Evolutionary conservation across 1,140 invertebrate species (phyloP), one percentile per base, ranked within the genome.

Genomic region (Drosophila pallidifrons): DNA sequence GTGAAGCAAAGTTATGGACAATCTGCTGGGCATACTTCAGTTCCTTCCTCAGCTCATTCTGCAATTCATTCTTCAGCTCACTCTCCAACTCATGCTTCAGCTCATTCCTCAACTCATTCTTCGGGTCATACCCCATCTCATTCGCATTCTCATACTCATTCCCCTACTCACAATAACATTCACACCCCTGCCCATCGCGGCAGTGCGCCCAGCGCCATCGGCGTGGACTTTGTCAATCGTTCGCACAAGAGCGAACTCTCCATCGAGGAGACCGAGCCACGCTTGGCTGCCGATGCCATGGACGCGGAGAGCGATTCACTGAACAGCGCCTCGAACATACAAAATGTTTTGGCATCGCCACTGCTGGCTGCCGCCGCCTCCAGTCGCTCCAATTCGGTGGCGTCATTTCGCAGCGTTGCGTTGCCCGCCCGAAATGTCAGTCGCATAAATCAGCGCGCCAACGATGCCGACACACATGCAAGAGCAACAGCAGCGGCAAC

Each of bases 241-340:
- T 92, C 91, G 25, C 90, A 92, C 47, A 92, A 92, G 67, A 91
- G 86, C 55, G 91, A 92, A 38, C 71, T 92, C 10, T 91, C 91
- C 35, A 91, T 92, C 47, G 91, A 92, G 78, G 91, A 92, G 72
- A 57, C 83, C 1, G 90, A 92, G 13, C 91, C 70, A 43, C 65
- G 81, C 13, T 28, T 89, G 35, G 77, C 74, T 3, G 70, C 54
- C 4, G 88, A 91, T n/a, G 58, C 60, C 45, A 78, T 79, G 72
- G 81, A 91, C 38, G 64, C 13, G 38, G 83, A 76, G 5, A 71
- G 57, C 10, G 91, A 92, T 52, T 92, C 91, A 4, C 45, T 81
- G 28, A 92, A 92, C 32, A 91, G 91, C 52, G 91, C 87, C 52
- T 92, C 91, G 1, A 90, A 81, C 55, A 82, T 92, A 52, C 91